Base-by-base conservation (phyloP, 2,113 vertebrate species). In the Trochalopteron elliotii region DNA sequence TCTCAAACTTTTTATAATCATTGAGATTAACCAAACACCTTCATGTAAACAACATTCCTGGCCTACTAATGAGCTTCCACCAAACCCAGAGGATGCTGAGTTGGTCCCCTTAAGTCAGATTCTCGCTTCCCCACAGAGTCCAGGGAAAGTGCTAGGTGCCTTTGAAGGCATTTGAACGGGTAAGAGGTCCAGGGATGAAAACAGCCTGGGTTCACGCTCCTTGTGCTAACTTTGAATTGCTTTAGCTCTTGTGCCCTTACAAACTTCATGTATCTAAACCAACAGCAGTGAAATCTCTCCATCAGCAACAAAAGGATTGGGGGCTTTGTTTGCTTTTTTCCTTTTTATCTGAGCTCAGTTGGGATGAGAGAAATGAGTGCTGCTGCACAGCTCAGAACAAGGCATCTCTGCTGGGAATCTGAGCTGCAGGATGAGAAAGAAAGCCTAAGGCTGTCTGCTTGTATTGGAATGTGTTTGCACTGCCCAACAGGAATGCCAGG, bases 301-400 rank as follows among this genome's bases (percentile, higher is more conserved):
- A 79, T 5, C 45, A 56, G 21, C 45, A 82, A 17, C n/a, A 24
- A 23, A 57, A 56, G 9, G 55, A 52, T 0, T 47, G 13, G 6
- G 1, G 4, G 1, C 5, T 81, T 77, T 37, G 14, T 55, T 72
- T 81, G 40, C 18, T 55, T 93, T 82, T 78, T 65, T 3, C 45
- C 7, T 39, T 69, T n/a, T 56, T 59, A 37, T 1, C 45, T 65
- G 50, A 56, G 5, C 42, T 47, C 55, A 76, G 21, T 2, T 61
- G 35, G 18, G 10, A 16, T 49, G 45, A 57, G 39, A 81, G 18
- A 30, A 67, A 39, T 57, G 16, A 0, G 0, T n/a, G 75, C 27
- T 78, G 35, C 50, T 74, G 45, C 83, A 37, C 17, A 37, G 33
- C 15, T 50, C 55, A 39, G 53, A 84, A 5, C 14, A 55, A 27